Conservation (phyloP, 2,888 invertebrate species). For the Stegana nigrithorax region DNA sequence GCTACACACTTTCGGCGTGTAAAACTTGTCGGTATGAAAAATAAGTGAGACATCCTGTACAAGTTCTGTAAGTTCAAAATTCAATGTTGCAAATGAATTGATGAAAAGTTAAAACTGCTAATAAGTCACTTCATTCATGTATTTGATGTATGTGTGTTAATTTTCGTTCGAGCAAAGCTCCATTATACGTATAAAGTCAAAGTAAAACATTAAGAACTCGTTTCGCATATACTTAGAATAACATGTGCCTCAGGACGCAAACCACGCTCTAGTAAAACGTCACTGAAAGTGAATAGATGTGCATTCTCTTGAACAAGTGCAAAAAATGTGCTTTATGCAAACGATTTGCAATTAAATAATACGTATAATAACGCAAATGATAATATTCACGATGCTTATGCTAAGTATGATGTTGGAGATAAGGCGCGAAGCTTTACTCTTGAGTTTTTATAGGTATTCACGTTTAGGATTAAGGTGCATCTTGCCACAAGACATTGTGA, state of each 20-base stretch:
- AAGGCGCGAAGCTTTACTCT: constrained; percentile 39
- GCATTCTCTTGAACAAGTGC: constrained; percentile 13
- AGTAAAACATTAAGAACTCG: no score
- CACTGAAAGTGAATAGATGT: not conserved
- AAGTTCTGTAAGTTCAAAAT: constrained; percentile 67
- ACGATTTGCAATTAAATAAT: constrained; percentile 21
- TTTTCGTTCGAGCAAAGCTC: no score
- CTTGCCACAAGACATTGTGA: constrained; percentile 65
- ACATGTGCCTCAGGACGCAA: no score
- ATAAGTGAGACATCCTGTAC: constrained; percentile 70
- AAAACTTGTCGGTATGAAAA: constrained; percentile 70
- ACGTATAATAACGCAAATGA: constrained; percentile 36
- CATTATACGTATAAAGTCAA: no score
- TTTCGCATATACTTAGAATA: no score
- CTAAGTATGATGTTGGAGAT: not conserved
- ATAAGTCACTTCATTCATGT: no score
- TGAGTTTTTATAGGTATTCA: constrained; percentile 58
- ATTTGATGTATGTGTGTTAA: no score
- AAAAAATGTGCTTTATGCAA: constrained; percentile 35
- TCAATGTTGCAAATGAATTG: not conserved
- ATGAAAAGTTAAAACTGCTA: no score
- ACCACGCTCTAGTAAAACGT: no score
- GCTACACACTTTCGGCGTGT: constrained; percentile 70
- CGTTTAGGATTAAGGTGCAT: constrained; percentile 62
- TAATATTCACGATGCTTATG: constrained; percentile 30